Evolutionary conservation across 2,888 invertebrate species (phyloP).

Genomic region (Drosophila kambysellisi): DNA sequence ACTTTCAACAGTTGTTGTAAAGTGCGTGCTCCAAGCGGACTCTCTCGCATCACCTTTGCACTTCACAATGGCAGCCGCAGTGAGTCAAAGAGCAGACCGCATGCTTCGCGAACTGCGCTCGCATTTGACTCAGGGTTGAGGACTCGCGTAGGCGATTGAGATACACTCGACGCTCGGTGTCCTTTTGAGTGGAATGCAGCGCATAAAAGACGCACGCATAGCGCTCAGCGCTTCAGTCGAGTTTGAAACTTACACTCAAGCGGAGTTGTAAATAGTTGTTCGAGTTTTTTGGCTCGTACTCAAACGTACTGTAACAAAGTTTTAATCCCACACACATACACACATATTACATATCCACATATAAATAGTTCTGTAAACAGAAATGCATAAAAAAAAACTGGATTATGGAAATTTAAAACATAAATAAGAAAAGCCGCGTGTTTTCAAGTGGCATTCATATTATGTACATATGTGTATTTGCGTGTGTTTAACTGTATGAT

Average conservation of each 20-base stretch:
- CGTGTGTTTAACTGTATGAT: slow-evolving; percentile 18
- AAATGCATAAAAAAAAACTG: slow-evolving; percentile 2
- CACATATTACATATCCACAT: slow-evolving; percentile 2
- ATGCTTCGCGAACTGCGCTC: slow-evolving; percentile 1
- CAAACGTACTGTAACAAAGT: slow-evolving; percentile 83
- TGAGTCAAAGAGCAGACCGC: slow-evolving; percentile 27
- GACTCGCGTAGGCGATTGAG: slow-evolving; percentile 59
- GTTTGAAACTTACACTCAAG: slow-evolving; percentile 85
- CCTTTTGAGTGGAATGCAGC: slow-evolving; percentile 42
- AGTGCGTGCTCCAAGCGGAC: not conserved
- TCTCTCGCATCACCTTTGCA: slow-evolving; percentile 34
- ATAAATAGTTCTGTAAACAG: slow-evolving; percentile 20
- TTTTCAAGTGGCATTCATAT: slow-evolving; percentile 19
- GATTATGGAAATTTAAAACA: slow-evolving; percentile 27
- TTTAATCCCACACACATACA: slow-evolving; percentile 25
- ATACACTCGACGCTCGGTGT: slow-evolving; percentile 34
- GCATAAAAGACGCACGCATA: slow-evolving; percentile 76
- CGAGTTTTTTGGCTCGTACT: slow-evolving; percentile 85
- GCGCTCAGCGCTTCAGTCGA: slow-evolving; percentile 84
- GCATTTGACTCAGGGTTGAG: slow-evolving; percentile 7
- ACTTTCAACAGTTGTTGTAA: slow-evolving; percentile 44
- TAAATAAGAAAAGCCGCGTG: slow-evolving; percentile 33
- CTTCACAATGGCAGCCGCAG: slow-evolving; percentile 3
- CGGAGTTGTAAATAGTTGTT: slow-evolving; percentile 83
- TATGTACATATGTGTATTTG: slow-evolving; percentile 10